Conservation (phyloP, 2,113 vertebrate genomes). For the Craseonycteris thonglongyai region DNA sequence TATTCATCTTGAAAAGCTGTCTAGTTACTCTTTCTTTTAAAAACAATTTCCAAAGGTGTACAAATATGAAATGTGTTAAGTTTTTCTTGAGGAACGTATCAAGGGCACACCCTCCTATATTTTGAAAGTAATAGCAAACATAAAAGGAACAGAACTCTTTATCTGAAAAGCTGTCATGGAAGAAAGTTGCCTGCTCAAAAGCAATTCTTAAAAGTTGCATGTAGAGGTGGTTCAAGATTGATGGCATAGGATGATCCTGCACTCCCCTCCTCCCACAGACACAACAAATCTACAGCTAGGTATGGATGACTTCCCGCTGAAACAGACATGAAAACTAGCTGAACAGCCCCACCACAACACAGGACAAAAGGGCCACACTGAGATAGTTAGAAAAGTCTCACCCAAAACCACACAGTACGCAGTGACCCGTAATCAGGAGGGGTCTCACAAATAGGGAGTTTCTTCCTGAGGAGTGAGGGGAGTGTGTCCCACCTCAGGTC, state of each 20-base stretch:
- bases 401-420: not conserved
- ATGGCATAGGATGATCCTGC: not conserved
- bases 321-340: not conserved
- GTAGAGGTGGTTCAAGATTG: not conserved
- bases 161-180: not conserved
- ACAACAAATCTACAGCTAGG: not conserved
- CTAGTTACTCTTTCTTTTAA: slow-evolving; percentile 47
- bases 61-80: not conserved
- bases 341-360: not conserved
- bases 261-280: not conserved
- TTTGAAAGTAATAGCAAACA: not conserved
- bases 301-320: not conserved
- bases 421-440: not conserved
- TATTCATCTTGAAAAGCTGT: slow-evolving; percentile 28
- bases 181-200: not conserved
- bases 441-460: not conserved
- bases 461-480: not conserved
- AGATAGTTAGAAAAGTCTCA: not conserved
- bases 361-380: not conserved
- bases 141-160: not conserved
- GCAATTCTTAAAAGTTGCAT: not conserved
- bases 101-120: not conserved
- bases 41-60: slow-evolving; percentile 1
- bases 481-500: not conserved
- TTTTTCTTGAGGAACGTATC: not conserved